Conservation (phyloP, 2,113 vertebrate genomes). For the Dinomys branickii region DNA sequence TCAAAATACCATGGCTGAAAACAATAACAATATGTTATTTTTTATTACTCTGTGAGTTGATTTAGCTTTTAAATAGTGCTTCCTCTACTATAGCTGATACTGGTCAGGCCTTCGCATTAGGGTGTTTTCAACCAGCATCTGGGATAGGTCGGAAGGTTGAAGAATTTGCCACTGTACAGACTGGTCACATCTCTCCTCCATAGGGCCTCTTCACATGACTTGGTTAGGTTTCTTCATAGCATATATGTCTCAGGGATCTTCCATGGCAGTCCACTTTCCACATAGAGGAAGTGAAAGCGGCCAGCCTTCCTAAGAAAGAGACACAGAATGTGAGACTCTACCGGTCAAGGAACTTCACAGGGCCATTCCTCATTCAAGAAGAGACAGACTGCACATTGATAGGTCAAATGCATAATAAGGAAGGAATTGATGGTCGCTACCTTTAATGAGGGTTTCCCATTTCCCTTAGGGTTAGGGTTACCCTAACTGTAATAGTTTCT, state of each 20-base stretch:
- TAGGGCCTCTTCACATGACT: not conserved
- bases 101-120: not conserved
- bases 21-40: not conserved
- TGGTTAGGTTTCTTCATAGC: not conserved
- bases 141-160: not conserved
- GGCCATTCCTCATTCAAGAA: not conserved
- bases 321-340: not conserved
- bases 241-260: not conserved
- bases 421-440: not conserved
- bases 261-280: not conserved
- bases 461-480: not conserved
- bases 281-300: not conserved
- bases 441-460: not conserved
- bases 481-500: not conserved
- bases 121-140: not conserved
- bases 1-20: constrained; percentile 23
- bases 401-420: not conserved
- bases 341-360: not conserved
- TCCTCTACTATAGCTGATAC: not conserved
- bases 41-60: not conserved
- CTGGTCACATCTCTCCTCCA: not conserved
- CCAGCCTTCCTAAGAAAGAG: not conserved
- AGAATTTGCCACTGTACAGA: not conserved
- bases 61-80: not conserved
- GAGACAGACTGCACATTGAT: not conserved